A percentile compares a stretch with the other conserved stretches of the same genome.
These are phyloP conservation scores for Synanthedon myopaeformis DNA, from an alignment of 2,888 invertebrate genomes.

Conservation along the genomic window DNA sequence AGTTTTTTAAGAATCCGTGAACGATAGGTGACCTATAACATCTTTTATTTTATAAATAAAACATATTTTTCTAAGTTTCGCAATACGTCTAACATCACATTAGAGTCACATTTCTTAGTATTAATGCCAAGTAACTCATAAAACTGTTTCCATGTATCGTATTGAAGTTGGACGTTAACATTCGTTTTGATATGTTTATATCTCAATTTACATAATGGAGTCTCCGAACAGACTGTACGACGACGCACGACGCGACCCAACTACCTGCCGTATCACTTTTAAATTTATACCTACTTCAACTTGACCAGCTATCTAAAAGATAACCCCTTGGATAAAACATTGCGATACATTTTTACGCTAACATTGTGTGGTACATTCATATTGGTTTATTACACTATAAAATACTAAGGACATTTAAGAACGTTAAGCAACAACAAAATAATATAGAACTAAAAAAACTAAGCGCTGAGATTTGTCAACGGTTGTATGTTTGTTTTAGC, in stretches of 20 bases:
- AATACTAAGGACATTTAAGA: too few species aligned
- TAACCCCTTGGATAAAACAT: background rate
- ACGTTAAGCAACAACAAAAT: too few species aligned
- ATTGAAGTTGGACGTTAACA: slow-evolving; percentile 38
- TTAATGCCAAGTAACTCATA: slow-evolving; percentile 1
- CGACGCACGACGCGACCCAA: slow-evolving; percentile 35
- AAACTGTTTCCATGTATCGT: slow-evolving; percentile 16
- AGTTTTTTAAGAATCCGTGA: too few species aligned
- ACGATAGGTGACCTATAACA: too few species aligned
- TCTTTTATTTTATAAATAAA: background rate
- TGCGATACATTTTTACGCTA: background rate
- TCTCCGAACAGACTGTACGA: slow-evolving; percentile 47
- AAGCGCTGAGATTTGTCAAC: too few species aligned
- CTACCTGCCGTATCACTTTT: slow-evolving; percentile 17
- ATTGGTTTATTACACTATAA: too few species aligned
- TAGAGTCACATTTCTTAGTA: background rate
- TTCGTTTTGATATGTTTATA: slow-evolving; percentile 57
- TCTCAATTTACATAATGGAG: slow-evolving; percentile 56
- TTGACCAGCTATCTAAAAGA: slow-evolving; percentile 1
- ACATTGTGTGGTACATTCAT: background rate
- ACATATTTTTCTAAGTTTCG: background rate
- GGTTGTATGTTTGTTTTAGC: background rate
- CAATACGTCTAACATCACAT: background rate
- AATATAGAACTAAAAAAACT: too few species aligned
- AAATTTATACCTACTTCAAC: slow-evolving; percentile 5